These are phyloP conservation scores for Solenodon paradoxus DNA, from an alignment of 2,113 vertebrate genomes.

Conservation along the genomic window DNA sequence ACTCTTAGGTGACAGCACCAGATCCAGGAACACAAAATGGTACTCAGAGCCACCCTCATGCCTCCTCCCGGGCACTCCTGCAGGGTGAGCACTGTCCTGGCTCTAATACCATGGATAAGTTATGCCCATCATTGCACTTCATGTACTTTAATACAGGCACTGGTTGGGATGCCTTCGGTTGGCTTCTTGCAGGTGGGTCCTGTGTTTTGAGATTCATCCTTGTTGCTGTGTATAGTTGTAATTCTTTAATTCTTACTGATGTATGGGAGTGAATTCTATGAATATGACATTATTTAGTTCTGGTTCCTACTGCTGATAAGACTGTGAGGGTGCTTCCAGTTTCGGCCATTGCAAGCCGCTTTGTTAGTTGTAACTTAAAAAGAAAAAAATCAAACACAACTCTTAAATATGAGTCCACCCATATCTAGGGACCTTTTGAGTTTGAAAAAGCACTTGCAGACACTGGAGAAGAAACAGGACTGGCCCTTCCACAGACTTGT, in stretches of 20 bases:
- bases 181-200: not conserved
- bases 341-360: not conserved
- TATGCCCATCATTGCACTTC: not conserved
- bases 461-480: not conserved
- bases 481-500: not conserved
- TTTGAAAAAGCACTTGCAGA: not conserved
- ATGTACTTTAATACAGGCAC: not conserved
- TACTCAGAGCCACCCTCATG: too few species aligned
- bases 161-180: fast-evolving
- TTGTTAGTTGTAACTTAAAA: not conserved
- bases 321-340: not conserved
- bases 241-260: not conserved
- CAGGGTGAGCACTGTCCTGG: not conserved
- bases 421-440: not conserved
- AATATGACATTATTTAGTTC: not conserved
- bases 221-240: not conserved
- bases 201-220: not conserved
- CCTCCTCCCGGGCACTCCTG: not conserved
- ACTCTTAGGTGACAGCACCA: not conserved
- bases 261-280: not conserved
- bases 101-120: not conserved
- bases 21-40: not conserved
- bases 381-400: not conserved
- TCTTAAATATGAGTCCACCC: not conserved
- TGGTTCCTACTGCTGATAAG: not conserved